These are phyloP conservation scores for Orchestia grillus DNA, from an alignment of 1,140 invertebrate genomes.

Conservation along the genomic window DNA sequence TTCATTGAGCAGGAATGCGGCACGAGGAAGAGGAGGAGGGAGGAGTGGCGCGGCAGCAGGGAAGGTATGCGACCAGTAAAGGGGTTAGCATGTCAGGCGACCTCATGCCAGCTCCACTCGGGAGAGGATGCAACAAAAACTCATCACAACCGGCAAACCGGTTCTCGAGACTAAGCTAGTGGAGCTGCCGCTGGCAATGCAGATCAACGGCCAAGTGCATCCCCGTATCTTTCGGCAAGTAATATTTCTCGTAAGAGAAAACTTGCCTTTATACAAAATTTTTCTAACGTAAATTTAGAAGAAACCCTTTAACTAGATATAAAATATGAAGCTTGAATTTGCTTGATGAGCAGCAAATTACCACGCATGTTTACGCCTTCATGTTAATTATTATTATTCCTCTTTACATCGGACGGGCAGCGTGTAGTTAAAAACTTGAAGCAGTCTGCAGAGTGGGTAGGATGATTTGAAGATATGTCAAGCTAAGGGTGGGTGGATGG, in stretches of 20 bases:
- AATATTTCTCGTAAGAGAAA: neutral
- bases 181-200: neutral
- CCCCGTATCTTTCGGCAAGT: neutral
- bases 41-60: neutral
- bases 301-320: too few relatives aligned
- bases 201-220: neutral
- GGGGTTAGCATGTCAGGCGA: constrained; percentile 53
- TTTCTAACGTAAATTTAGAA: neutral
- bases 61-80: neutral
- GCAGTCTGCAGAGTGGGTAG: too few relatives aligned
- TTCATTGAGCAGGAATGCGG: constrained; percentile 37
- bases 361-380: too few relatives aligned
- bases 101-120: constrained; percentile 1
- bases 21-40: neutral
- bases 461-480: too few relatives aligned
- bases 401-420: too few relatives aligned
- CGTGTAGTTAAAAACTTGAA: too few relatives aligned
- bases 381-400: too few relatives aligned
- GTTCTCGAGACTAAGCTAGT: constrained; percentile 13
- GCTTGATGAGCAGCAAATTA: too few relatives aligned
- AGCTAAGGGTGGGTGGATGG: too few relatives aligned
- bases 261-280: neutral
- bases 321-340: too few relatives aligned
- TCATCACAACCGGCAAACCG: neutral
- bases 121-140: constrained; percentile 41